Conservation (phyloP, 2,888 invertebrate genomes). For the Acronicta alni region DNA sequence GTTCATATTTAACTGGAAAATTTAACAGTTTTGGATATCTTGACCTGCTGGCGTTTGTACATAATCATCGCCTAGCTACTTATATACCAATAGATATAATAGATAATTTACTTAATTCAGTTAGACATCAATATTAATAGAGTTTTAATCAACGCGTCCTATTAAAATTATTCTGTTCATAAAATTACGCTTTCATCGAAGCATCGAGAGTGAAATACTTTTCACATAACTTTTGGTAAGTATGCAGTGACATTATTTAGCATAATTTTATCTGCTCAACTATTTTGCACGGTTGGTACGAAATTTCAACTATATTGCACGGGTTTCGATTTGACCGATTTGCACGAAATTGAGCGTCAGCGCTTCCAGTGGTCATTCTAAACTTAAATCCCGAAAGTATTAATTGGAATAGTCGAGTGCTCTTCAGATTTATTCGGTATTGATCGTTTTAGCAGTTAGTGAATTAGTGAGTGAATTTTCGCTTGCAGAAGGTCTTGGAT, state of each 20-base stretch:
- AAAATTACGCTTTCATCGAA: not conserved
- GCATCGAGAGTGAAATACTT: not conserved
- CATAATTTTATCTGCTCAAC: conserved; percentile 2
- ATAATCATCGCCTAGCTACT: no score
- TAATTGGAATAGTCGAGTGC: conserved; percentile 41
- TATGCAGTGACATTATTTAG: conserved; percentile 14
- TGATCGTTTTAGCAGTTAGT: conserved; percentile 1
- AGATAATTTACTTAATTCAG: no score
- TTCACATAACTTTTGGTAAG: not conserved
- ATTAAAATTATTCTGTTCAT: no score
- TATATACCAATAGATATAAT: no score
- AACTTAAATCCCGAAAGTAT: conserved; percentile 33
- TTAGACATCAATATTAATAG: no score
- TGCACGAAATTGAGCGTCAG: conserved; percentile 15
- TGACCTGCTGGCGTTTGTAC: no score
- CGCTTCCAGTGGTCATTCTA: conserved; percentile 10
- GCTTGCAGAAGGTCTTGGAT: no score
- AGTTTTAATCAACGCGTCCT: no score
- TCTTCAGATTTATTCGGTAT: conserved; percentile 24
- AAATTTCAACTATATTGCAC: conserved; percentile 9
- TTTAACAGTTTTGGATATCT: no score
- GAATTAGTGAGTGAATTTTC: not conserved
- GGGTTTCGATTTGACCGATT: conserved; percentile 16
- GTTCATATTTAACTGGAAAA: no score
- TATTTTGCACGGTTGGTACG: conserved; percentile 4